Evolutionary conservation across 2,113 vertebrate genomes (phyloP), one percentile per base, ranked within the genome.

Genomic region (Gnathonemus echidnorhynchus): DNA sequence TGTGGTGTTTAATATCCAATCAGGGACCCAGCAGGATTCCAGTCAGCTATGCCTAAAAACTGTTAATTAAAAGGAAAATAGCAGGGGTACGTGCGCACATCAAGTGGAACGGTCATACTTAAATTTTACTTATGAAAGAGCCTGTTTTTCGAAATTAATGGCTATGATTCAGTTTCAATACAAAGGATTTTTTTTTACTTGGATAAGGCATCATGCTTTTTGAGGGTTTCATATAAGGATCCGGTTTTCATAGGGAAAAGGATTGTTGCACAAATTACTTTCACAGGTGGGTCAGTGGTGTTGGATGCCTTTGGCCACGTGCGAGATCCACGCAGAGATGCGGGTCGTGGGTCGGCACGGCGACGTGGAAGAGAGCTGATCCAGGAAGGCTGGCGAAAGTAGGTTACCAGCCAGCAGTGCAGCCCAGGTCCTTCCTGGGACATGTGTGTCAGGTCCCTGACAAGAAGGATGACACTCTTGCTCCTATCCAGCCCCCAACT

Each of bases 51-150:
- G 62, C 85, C 48, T 77, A 52, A 90, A 77, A 87, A 86, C 24
- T 27, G 83, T 88, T 88, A 90, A 90, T 90, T 90, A 88, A 90
- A 90, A 86, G 62, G 83, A 74, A 88, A 56, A 52, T 49, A 66
- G 89, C 89, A 49, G 27, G 53, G 53, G 53, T 58, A 50, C 9
- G 21, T 24, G 35, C n/a, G 27, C 24, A 86, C 83, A 31, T 90
- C 83, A 85, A 89, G 77, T 35, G 39, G 77, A 85, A 86, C 35
- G 19, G 77, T 86, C 83, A 42, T 52, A 86, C 35, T 83, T 86
- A 56, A 56, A 86, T 52, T 89, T 89, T 85, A 89, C 74, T 83
- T 84, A 56, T 50, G 77, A 62, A 89, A 86, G 89, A 85, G 31
- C 19, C 80, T 89, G 53, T 53, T 86, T 89, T 48, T 35, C 35